Conservation (phyloP, 2,797 vertebrate genomes). For the Phrynocephalus guinanensis region DNA sequence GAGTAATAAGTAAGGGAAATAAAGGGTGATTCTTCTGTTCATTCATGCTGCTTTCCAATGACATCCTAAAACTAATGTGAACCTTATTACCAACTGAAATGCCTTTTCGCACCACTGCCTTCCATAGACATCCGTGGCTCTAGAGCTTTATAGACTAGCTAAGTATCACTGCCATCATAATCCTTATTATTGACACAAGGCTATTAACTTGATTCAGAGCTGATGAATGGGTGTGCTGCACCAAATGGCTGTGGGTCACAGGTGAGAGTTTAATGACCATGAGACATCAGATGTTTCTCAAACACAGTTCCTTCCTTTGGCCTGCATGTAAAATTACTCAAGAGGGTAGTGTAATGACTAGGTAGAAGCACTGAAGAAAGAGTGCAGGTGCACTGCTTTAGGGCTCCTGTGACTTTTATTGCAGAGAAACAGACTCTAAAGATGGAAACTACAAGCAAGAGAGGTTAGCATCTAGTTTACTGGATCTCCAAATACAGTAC, state of each 20-base stretch:
- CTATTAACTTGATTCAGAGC: slow-evolving; percentile 6
- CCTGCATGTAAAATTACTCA: neutral
- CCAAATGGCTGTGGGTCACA: slow-evolving; percentile 3
- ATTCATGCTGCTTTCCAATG: neutral
- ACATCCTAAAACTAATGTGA: neutral
- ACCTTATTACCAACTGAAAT: neutral
- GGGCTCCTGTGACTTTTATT: neutral
- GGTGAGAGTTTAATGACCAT: slow-evolving; percentile 1
- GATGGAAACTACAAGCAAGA: neutral
- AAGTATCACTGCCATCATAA: neutral
- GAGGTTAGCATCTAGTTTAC: neutral
- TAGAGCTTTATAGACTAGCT: slow-evolving; percentile 13
- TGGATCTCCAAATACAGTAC: neutral
- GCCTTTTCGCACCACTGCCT: neutral
- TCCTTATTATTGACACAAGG: slow-evolving; percentile 14
- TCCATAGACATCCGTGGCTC: neutral
- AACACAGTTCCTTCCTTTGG: neutral
- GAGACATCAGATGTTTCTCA: slow-evolving; percentile 4
- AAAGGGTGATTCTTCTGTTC: neutral
- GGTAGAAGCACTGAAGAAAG: neutral
- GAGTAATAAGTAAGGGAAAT: neutral
- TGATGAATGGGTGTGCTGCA: slow-evolving; percentile 29
- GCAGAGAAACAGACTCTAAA: neutral
- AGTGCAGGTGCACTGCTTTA: neutral
- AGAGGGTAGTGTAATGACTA: neutral